Conservation (phyloP, 2,797 vertebrate species). For the Etheostoma perlongum region DNA sequence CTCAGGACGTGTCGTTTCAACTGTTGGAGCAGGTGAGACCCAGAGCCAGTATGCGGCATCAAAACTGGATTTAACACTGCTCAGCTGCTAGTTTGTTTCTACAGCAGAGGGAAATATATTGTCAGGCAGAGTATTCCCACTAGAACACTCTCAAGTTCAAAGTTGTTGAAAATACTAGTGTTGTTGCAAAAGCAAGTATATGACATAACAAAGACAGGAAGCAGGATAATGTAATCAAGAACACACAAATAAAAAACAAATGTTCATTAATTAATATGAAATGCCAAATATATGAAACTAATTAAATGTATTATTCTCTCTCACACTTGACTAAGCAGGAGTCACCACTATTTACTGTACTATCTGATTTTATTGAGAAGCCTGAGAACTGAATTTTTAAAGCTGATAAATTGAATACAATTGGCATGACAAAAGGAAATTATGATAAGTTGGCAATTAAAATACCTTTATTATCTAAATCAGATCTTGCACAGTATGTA, state of each 20-base stretch:
- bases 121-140: background rate
- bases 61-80: slow-evolving; percentile 16
- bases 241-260: background rate
- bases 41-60: slow-evolving; percentile 33
- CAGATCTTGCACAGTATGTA: slow-evolving; percentile 13
- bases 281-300: background rate
- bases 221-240: background rate
- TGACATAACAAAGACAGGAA: background rate
- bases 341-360: background rate
- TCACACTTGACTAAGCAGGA: background rate
- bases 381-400: slow-evolving; percentile 26
- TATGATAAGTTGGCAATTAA: slow-evolving; percentile 9
- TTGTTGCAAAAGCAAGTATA: background rate
- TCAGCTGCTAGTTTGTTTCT: slow-evolving; percentile 41
- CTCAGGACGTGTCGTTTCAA: slow-evolving; percentile 26
- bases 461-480: slow-evolving; percentile 41
- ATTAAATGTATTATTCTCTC: background rate
- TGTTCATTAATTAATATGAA: slow-evolving; percentile 6
- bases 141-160: slow-evolving; percentile 2
- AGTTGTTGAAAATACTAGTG: background rate
- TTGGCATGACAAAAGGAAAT: slow-evolving; percentile 28
- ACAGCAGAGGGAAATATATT: background rate
- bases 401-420: slow-evolving; percentile 28
- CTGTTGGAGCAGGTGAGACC: slow-evolving; percentile 45
- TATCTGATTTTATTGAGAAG: slow-evolving; percentile 4